phyloP scores from a whole-genome alignment of 1,140 invertebrate genomes.

The Drosophila teissieri region DNA sequence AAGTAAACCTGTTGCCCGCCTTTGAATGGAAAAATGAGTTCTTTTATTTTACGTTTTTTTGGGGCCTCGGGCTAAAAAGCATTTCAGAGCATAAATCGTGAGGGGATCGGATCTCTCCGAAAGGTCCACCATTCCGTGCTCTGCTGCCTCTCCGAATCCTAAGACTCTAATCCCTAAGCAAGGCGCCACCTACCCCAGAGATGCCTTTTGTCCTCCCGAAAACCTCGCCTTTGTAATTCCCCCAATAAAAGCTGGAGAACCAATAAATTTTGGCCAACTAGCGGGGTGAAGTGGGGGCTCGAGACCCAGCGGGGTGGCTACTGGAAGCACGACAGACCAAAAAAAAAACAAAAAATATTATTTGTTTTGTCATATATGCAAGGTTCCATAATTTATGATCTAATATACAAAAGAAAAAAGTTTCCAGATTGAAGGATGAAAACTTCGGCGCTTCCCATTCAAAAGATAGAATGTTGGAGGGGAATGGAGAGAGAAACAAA shows the following conservation, averaged over 20 bases:
- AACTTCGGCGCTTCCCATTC: constrained; percentile 58
- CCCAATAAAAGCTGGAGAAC: constrained; percentile 50
- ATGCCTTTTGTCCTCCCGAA: constrained; percentile 13
- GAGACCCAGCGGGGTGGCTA: constrained; percentile 55
- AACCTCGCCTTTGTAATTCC: constrained; percentile 40
- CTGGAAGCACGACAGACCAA: constrained; percentile 52
- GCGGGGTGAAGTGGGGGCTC: constrained; percentile 34
- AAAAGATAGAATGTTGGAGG: constrained; percentile 9
- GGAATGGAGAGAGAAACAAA: constrained; percentile 43
- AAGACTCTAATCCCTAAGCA: constrained; percentile 25
- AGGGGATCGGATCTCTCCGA: constrained; percentile 37
- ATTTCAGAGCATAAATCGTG: constrained; percentile 73
- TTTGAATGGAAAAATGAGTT: constrained; percentile 73
- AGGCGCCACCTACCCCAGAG: constrained; percentile 57
- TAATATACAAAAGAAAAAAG: constrained; percentile 54
- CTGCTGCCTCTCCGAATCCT: not conserved
- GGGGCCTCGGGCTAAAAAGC: constrained; percentile 59
- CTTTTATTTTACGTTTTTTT: constrained; percentile 32
- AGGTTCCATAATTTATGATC: constrained; percentile 72
- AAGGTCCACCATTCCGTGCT: constrained; percentile 1
- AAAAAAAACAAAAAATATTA: constrained; percentile 50
- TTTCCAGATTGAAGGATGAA: constrained; percentile 55
- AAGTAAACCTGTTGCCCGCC: constrained; percentile 67
- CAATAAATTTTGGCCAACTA: constrained; percentile 60
- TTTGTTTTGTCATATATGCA: constrained; percentile 77